These are phyloP conservation scores for Hydropsyche tenuis DNA, from an alignment of 1,140 invertebrate genomes.

Conservation along the genomic window DNA sequence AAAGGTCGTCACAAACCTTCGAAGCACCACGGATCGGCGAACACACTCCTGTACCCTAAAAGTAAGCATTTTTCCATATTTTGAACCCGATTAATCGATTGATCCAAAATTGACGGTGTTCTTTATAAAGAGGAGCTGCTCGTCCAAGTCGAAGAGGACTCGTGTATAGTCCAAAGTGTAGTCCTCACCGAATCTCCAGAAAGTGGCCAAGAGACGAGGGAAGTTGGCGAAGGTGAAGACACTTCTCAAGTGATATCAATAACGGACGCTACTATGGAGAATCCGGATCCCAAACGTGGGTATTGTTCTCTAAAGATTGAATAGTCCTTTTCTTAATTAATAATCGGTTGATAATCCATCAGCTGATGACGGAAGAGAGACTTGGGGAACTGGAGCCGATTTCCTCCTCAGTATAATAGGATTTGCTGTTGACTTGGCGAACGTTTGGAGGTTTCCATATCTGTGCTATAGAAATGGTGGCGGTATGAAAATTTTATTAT, in stretches of 20 bases:
- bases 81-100: neutral
- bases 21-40: constrained; percentile 48
- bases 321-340: neutral
- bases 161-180: constrained; percentile 43
- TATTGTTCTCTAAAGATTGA: neutral
- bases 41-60: constrained; percentile 45
- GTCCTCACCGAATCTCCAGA: constrained; percentile 38
- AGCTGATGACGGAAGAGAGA: constrained; percentile 72
- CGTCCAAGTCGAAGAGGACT: constrained; percentile 48
- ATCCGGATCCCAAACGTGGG: neutral
- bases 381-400: constrained; percentile 88
- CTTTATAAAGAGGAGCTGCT: constrained; percentile 41
- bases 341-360: neutral
- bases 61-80: constrained; percentile 44
- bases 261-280: constrained; percentile 53
- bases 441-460: constrained; percentile 89
- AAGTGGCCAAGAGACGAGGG: constrained; percentile 25
- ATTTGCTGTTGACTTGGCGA: constrained; percentile 90
- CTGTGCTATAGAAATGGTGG: constrained; percentile 49
- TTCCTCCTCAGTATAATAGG: constrained; percentile 92
- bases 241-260: constrained; percentile 38
- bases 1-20: constrained; percentile 47
- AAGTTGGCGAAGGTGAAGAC: constrained; percentile 24
- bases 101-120: neutral
- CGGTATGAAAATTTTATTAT: constrained; percentile 34